phyloP scores from a whole-genome alignment of 2,888 invertebrate species.

The Drosophila anomelani region DNA sequence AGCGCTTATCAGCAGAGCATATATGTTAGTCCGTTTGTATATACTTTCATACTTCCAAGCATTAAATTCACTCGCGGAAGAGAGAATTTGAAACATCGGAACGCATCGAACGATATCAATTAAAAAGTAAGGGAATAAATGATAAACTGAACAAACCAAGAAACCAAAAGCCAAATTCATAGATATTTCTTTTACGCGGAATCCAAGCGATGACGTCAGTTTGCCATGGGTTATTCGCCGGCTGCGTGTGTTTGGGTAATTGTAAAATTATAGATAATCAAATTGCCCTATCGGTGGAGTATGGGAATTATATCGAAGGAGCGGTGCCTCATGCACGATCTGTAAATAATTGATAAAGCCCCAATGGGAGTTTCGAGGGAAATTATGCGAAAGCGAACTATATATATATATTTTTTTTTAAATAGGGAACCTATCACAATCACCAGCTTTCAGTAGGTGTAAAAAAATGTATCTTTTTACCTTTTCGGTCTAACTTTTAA shows the following conservation, averaged over 20 bases:
- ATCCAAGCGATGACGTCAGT: slow-evolving; percentile 37
- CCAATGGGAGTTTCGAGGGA: neutral
- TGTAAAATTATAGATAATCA: slow-evolving; percentile 34
- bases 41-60: slow-evolving; percentile 13
- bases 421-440: neutral
- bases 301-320: slow-evolving; percentile 9
- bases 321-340: slow-evolving; percentile 20
- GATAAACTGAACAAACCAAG: neutral
- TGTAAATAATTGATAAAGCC: slow-evolving; percentile 30
- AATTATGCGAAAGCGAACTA: neutral
- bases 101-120: slow-evolving; percentile 27
- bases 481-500: no score
- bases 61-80: slow-evolving; percentile 17
- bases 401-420: neutral
- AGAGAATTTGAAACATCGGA: slow-evolving; percentile 23
- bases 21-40: slow-evolving; percentile 6
- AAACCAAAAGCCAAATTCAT: neutral
- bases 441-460: neutral
- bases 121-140: neutral
- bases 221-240: slow-evolving; percentile 25
- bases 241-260: slow-evolving; percentile 30
- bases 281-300: slow-evolving; percentile 22
- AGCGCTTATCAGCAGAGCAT: slow-evolving; percentile 35
- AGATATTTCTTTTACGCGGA: slow-evolving; percentile 24
- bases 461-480: neutral